A percentile compares a stretch with the other conserved stretches of the same genome.
These are phyloP conservation scores for Coptodon bakossiorum DNA, from an alignment of 2,113 vertebrate species.

Conservation along the genomic window DNA sequence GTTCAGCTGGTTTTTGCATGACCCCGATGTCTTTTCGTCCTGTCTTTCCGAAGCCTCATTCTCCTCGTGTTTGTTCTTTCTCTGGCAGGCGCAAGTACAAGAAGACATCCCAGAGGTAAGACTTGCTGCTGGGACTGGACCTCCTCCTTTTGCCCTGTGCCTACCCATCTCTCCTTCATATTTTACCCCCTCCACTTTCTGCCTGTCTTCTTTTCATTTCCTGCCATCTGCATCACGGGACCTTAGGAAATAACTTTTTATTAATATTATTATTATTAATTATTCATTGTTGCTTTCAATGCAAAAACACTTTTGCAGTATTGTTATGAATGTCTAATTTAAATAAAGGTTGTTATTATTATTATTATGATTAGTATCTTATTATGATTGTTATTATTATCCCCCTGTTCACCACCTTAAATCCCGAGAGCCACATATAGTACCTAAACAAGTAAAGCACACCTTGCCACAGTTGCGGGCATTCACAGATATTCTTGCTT, in stretches of 20 bases:
- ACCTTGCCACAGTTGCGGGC: not conserved
- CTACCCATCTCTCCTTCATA: not conserved
- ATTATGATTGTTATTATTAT: not conserved
- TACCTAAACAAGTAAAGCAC: not conserved
- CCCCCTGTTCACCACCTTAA: not conserved
- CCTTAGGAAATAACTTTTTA: not conserved
- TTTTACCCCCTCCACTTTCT: not conserved
- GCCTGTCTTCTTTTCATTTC: not conserved
- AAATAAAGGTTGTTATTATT: constrained; percentile 19
- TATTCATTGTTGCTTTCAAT: not conserved
- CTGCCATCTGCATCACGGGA: not conserved
- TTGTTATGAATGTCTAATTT: not conserved
- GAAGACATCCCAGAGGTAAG: constrained; percentile 99
- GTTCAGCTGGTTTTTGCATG: not conserved
- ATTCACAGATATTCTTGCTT: not conserved
- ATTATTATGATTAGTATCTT: not conserved
- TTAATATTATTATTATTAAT: not conserved
- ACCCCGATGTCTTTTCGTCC: not conserved
- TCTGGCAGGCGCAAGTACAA: constrained; percentile 96
- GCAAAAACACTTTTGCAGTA: not conserved
- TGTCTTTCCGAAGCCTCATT: not conserved
- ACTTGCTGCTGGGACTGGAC: constrained; percentile 37
- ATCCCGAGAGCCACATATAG: not conserved
- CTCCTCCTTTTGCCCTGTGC: not conserved
- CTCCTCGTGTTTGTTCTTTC: constrained; percentile 40